Conservation (phyloP, 23 tunicate genomes). For the Halocynthia aurantium region DNA sequence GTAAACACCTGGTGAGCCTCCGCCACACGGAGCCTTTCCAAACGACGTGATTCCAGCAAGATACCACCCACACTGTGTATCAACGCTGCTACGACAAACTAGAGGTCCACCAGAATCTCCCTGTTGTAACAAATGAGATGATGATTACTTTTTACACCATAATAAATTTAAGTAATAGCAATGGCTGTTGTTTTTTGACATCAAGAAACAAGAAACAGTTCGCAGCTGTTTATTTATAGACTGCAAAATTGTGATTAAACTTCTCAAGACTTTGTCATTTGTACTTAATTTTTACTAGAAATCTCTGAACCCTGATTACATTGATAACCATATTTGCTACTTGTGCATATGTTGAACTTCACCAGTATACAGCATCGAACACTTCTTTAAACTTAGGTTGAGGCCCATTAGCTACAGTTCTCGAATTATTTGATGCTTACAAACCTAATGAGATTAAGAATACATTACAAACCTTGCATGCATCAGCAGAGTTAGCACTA, state of each 20-base stretch:
- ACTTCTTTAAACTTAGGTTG: too few species aligned
- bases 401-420: too few species aligned
- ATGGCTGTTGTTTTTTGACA: neutral
- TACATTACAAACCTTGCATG: constrained; percentile 49
- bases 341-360: too few species aligned
- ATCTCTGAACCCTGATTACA: too few species aligned
- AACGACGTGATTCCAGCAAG: constrained; percentile 82
- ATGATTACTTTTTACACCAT: neutral
- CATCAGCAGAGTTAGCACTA: constrained; percentile 29
- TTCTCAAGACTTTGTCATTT: too few species aligned
- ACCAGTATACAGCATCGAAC: too few species aligned
- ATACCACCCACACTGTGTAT: constrained; percentile 32
- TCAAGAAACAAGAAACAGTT: constrained; percentile 7
- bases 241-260: too few species aligned
- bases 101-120: constrained; percentile 92
- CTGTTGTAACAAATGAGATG: constrained; percentile 20
- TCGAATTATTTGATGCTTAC: too few species aligned
- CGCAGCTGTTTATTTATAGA: too few species aligned
- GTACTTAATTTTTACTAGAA: too few species aligned
- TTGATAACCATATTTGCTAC: too few species aligned
- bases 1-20: constrained; percentile 57
- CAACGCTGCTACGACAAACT: constrained; percentile 32
- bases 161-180: neutral
- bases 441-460: too few species aligned
- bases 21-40: constrained; percentile 60